phyloP scores from a whole-genome alignment of 1,140 invertebrate genomes.

The Nephotettix cincticeps region DNA sequence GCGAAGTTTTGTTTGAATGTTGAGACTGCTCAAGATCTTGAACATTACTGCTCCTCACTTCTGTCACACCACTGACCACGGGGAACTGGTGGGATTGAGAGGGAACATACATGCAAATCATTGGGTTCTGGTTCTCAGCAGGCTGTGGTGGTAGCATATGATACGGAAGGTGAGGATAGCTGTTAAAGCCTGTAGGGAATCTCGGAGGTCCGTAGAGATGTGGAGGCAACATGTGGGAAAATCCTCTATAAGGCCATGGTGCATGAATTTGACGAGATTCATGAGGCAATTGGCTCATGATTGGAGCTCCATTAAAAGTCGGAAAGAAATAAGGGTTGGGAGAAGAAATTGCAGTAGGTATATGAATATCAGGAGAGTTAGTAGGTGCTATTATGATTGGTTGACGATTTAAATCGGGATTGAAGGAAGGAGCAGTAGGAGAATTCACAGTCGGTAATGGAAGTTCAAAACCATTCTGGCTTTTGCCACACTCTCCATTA shows the following conservation, averaged over 20 bases:
- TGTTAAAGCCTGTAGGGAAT: background rate
- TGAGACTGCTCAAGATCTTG: background rate
- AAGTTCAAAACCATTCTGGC: background rate
- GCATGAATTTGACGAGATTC: background rate
- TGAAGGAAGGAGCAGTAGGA: background rate
- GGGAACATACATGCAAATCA: constrained; percentile 43
- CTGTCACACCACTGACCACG: constrained; percentile 30
- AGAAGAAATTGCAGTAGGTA: constrained; percentile 35
- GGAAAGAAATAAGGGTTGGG: constrained; percentile 33
- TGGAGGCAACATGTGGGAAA: background rate
- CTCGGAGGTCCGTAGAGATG: background rate
- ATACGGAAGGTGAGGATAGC: background rate
- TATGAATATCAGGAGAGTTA: constrained; percentile 21
- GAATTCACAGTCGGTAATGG: background rate
- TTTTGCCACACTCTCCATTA: background rate
- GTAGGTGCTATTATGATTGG: constrained; percentile 4
- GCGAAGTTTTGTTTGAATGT: background rate
- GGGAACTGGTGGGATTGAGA: constrained; percentile 39
- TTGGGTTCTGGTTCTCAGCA: constrained; percentile 22
- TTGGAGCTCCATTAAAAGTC: constrained; percentile 9
- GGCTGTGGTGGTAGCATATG: constrained; percentile 7
- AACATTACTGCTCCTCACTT: background rate
- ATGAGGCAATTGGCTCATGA: background rate
- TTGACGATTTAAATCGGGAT: background rate
- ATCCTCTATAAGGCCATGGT: background rate